Percentiles rank a stretch among this genome's conserved stretches.
Evolutionary conservation across 2,888 invertebrate species (phyloP).

Genomic region (Empis stercorea): DNA sequence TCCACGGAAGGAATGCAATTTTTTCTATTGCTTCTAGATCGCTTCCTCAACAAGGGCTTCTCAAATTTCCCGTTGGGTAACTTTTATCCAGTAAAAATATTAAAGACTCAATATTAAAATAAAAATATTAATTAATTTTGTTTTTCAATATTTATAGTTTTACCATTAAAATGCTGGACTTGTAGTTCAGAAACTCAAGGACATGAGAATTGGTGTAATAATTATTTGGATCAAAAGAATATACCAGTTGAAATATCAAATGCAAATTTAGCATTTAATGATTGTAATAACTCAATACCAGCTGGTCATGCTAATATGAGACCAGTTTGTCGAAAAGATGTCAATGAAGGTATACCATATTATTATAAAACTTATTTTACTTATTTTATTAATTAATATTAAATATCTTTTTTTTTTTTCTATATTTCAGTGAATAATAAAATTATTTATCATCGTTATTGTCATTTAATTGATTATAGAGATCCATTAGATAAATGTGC

Average conservation of each 20-base stretch:
- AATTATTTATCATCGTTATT: slow-evolving; percentile 27
- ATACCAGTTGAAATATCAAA: slow-evolving; percentile 23
- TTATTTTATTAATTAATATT: neutral
- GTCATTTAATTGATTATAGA: slow-evolving; percentile 32
- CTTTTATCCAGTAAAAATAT: too few species aligned
- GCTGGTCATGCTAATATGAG: slow-evolving; percentile 21
- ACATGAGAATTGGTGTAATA: slow-evolving; percentile 28
- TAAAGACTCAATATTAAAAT: too few species aligned
- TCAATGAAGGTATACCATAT: slow-evolving; percentile 30
- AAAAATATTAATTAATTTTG: too few species aligned
- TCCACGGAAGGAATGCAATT: too few species aligned
- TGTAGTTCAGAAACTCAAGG: slow-evolving; percentile 31
- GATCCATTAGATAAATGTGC: slow-evolving; percentile 26
- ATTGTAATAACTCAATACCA: neutral
- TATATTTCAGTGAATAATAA: slow-evolving; percentile 22
- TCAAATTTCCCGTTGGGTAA: too few species aligned
- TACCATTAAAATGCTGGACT: slow-evolving; percentile 28
- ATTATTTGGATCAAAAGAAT: slow-evolving; percentile 25
- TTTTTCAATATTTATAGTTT: neutral
- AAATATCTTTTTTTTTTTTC: neutral
- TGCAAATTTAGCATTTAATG: slow-evolving; percentile 22
- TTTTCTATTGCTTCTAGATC: too few species aligned
- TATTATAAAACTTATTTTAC: slow-evolving; percentile 8
- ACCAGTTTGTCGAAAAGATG: slow-evolving; percentile 31
- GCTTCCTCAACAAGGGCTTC: too few species aligned